These are phyloP conservation scores for Ceratotherium simum DNA, from an alignment of 2,113 vertebrate genomes.

Conservation along the genomic window DNA sequence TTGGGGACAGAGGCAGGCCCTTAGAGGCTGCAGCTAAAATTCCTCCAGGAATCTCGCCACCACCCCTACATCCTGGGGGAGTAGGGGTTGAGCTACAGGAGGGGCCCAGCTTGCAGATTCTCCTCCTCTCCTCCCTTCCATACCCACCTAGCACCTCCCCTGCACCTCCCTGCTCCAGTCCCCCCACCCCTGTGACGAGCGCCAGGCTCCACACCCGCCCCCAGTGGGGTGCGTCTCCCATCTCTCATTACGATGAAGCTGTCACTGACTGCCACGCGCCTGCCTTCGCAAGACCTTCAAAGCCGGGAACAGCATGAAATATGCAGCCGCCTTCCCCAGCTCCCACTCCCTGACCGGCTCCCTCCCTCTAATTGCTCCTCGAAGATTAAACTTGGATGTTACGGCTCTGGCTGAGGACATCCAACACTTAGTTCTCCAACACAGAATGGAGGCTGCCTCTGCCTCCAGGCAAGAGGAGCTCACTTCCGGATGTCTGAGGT, in stretches of 20 bases:
- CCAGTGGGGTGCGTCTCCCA: background rate
- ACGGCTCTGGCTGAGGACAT: slow-evolving; percentile 69
- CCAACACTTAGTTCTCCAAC: slow-evolving; percentile 69
- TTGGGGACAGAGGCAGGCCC: background rate
- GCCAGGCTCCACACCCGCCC: background rate
- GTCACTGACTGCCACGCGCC: slow-evolving; percentile 69
- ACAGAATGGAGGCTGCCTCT: slow-evolving; percentile 43
- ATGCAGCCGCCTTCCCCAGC: slow-evolving; percentile 73
- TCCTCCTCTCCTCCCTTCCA: background rate
- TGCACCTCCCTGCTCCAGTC: background rate
- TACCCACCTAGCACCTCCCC: background rate
- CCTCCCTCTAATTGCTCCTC: slow-evolving; percentile 82
- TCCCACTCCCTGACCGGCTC: background rate
- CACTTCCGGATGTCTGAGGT: background rate
- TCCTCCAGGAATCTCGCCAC: background rate
- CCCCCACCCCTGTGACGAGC: background rate
- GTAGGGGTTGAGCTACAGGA: background rate
- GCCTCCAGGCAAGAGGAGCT: slow-evolving; percentile 28
- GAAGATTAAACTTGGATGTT: slow-evolving; percentile 78
- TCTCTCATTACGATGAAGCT: slow-evolving; percentile 75
- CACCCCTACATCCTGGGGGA: background rate
- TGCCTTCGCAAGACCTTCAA: slow-evolving; percentile 81
- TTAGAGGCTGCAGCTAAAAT: background rate
- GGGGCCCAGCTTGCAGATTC: background rate
- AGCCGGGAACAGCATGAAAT: slow-evolving; percentile 79